Evolutionary conservation across 2,888 invertebrate species (phyloP).

Genomic region (Pheosia tremula): DNA sequence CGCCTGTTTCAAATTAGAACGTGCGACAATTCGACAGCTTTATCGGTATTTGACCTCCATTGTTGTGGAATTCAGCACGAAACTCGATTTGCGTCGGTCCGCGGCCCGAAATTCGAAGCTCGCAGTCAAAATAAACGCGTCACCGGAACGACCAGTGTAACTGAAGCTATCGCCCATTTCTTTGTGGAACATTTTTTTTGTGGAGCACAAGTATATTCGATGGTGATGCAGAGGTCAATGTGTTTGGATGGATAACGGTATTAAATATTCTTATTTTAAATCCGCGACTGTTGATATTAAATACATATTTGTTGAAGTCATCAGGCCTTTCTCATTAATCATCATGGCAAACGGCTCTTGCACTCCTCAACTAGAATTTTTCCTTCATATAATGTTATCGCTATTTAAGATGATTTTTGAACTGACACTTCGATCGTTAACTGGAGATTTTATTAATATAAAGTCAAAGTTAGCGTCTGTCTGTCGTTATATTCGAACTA

Average conservation of each 20-base stretch:
- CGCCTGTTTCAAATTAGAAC: conserved; percentile 24
- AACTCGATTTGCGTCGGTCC: conserved; percentile 52
- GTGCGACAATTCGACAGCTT: conserved; percentile 40
- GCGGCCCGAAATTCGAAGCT: conserved; percentile 50
- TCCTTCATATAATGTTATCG: no score
- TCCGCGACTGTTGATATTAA: background rate
- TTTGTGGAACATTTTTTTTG: background rate
- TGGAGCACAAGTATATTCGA: background rate
- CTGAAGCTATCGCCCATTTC: conserved; percentile 7
- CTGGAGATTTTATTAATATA: no score
- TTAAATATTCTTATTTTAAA: background rate
- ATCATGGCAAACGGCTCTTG: background rate
- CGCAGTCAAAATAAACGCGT: conserved; percentile 51
- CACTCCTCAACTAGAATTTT: background rate
- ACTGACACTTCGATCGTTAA: no score
- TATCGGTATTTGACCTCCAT: conserved; percentile 49
- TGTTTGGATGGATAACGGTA: conserved; percentile 6
- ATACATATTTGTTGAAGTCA: background rate
- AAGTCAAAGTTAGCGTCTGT: no score
- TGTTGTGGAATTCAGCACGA: conserved; percentile 62
- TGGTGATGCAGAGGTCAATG: background rate
- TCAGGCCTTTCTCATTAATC: background rate
- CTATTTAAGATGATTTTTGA: no score
- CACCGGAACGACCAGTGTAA: conserved; percentile 16
- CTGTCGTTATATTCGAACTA: no score